Base-by-base conservation (phyloP, 2,113 vertebrate genomes). In the Thunnus maccoyii region DNA sequence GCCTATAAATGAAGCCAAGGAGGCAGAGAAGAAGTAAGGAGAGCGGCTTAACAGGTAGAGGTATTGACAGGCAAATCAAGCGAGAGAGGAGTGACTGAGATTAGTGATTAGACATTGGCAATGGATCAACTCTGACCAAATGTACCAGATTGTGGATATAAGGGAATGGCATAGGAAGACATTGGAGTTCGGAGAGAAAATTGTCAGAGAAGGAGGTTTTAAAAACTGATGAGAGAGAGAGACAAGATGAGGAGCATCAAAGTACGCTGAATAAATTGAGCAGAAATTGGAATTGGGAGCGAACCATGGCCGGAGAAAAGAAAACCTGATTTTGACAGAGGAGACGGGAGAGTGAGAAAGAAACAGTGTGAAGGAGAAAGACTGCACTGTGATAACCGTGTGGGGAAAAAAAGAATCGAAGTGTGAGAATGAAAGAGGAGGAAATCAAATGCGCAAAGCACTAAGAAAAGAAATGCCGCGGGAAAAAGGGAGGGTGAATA, bases 361-460 rank as follows among this genome's bases (percentile, higher is more conserved):
- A 84, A 67, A 62, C 18, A 17, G 66, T 4, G 20, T 57, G 14
- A 76, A 71, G 32, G 50, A 77, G 79, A 70, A 78, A 86, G 72
- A 76, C 56, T 32, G 62, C 13, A 7, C 52, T 73, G 68, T 57
- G 80, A 86, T 86, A 80, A 76, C 80, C 27, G 32, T 57, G 60
- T 9, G 2, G 65, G 3, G 6, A 41, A 58, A 48, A 72, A 36
- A 57, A 57, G 47, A 87, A 89, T 75, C 60, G 2, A 69, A 78
- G 46, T 55, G 72, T 69, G 64, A 66, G 51, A 83, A 66, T 84
- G 77, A 86, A 83, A 82, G 63, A 54, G 56, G 13, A 67, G 63
- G 46, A 82, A 81, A 82, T 90, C 58, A 80, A 85, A 81, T 0
- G 32, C 20, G 65, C 36, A 32, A 74, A 78, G 60, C 51, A 30